These are phyloP conservation scores for Orbicella faveolata DNA, from an alignment of 64 coral and sea anemone species.

Conservation along the genomic window DNA sequence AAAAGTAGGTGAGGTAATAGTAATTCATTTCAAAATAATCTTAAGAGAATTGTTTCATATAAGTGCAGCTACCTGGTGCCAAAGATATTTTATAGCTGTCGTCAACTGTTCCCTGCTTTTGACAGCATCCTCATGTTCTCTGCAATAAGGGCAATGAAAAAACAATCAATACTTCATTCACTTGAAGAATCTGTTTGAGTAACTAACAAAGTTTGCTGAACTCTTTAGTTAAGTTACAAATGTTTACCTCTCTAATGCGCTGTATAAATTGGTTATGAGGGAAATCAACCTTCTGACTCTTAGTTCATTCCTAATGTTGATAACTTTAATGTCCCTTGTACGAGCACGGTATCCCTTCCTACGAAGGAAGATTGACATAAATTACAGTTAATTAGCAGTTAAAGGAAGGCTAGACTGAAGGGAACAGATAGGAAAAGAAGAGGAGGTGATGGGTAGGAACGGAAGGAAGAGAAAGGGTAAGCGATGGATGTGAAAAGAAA, in stretches of 20 bases:
- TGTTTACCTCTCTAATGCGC: slow-evolving; percentile 9
- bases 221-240: neutral
- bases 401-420: neutral
- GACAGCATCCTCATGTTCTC: slow-evolving; percentile 21
- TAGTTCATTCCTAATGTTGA: slow-evolving; percentile 73
- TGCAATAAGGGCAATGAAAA: neutral
- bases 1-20: no score
- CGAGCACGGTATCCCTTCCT: slow-evolving; percentile 82
- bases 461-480: neutral
- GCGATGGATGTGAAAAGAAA: neutral
- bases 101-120: slow-evolving; percentile 26
- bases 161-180: neutral
- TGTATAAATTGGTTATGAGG: slow-evolving; percentile 49
- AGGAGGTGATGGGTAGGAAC: neutral
- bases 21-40: no score
- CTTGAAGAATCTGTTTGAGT: neutral
- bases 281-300: slow-evolving; percentile 51
- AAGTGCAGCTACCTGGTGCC: neutral
- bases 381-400: neutral
- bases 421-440: neutral
- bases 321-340: slow-evolving; percentile 62
- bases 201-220: neutral
- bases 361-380: neutral
- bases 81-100: slow-evolving; percentile 22
- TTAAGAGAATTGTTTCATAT: no score